Conservation (phyloP, 2,113 vertebrate genomes). For the Corvus moneduloides region DNA sequence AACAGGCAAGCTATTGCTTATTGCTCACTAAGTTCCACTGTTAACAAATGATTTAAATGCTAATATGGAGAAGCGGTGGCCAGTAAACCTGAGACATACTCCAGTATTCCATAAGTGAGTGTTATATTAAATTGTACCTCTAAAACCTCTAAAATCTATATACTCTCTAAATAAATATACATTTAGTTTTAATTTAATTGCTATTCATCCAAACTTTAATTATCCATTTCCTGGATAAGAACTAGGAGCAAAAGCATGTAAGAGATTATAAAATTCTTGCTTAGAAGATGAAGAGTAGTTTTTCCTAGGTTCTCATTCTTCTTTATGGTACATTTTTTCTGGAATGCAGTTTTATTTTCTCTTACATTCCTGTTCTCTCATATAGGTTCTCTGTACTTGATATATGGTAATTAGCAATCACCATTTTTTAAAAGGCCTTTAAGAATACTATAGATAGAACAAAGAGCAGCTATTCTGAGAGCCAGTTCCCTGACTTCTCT, state of each 20-base stretch:
- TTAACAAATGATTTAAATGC: not conserved
- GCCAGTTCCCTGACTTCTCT: not conserved
- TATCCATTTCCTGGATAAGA: not conserved
- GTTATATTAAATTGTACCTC: not conserved
- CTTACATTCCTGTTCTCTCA: not conserved
- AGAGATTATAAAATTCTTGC: not conserved
- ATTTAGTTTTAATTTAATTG: not conserved
- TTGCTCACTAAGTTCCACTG: not conserved
- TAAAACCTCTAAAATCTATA: not conserved
- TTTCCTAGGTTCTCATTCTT: not conserved
- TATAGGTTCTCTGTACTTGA: not conserved
- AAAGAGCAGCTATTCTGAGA: not conserved
- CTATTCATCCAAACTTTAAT: not conserved
- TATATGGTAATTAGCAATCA: not conserved
- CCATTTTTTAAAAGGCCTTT: not conserved
- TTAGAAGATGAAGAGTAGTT: not conserved
- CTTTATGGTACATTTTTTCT: not conserved
- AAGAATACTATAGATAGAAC: not conserved
- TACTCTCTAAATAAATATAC: not conserved
- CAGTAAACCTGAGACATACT: not conserved
- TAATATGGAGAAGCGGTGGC: not conserved
- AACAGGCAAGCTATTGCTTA: not conserved
- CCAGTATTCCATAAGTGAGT: not conserved
- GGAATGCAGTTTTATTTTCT: not conserved
- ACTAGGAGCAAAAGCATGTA: not conserved